Conservation (phyloP, 2,888 invertebrate species). For the Polymixis lichenea region DNA sequence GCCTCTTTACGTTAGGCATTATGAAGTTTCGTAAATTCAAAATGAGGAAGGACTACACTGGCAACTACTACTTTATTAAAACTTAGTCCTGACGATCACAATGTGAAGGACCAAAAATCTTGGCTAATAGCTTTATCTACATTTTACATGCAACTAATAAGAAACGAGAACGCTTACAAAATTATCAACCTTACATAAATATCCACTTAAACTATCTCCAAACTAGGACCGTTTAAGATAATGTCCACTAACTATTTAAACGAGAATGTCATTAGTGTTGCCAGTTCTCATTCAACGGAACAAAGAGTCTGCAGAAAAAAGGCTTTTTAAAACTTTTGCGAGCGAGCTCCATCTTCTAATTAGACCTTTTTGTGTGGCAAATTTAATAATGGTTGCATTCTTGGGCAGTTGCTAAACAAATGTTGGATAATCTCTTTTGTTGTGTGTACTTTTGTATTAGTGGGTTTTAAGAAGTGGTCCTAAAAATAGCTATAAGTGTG, state of each 20-base stretch:
- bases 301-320: slow-evolving; percentile 52
- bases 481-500: background rate
- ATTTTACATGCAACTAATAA: background rate
- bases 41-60: background rate
- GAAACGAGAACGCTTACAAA: slow-evolving; percentile 14
- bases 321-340: slow-evolving; percentile 47
- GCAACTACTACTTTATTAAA: background rate
- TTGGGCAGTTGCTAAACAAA: slow-evolving; percentile 66
- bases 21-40: background rate
- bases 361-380: slow-evolving; percentile 60
- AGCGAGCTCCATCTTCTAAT: slow-evolving; percentile 49
- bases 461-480: background rate
- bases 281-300: slow-evolving; percentile 47
- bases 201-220: slow-evolving; percentile 37
- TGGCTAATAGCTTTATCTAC: background rate
- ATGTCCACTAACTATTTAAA: slow-evolving; percentile 55
- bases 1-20: background rate
- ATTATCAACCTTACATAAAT: slow-evolving; percentile 34
- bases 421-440: slow-evolving; percentile 67
- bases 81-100: background rate
- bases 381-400: slow-evolving; percentile 66
- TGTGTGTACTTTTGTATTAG: slow-evolving; percentile 51
- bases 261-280: slow-evolving; percentile 58
- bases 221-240: slow-evolving; percentile 58
- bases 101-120: background rate